These are phyloP conservation scores for Drosophila mayaguana DNA, from an alignment of 2,888 invertebrate genomes.

Conservation along the genomic window DNA sequence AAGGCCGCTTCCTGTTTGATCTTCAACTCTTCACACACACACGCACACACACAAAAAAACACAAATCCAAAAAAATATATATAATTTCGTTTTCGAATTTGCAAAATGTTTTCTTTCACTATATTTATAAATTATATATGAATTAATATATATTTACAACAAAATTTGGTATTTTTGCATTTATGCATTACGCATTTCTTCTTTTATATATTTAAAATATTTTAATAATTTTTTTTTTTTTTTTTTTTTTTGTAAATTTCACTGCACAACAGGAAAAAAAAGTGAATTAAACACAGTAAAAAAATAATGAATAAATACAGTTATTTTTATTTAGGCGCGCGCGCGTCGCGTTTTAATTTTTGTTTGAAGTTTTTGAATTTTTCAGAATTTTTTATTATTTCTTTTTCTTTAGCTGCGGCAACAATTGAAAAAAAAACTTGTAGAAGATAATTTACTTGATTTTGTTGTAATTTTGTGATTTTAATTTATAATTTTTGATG, in stretches of 20 bases:
- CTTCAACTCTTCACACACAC: conserved; percentile 17
- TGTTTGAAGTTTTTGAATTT: neutral
- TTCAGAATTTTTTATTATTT: neutral
- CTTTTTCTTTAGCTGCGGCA: conserved; percentile 42
- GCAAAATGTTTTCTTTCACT: conserved; percentile 27
- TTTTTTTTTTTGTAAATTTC: conserved; percentile 15
- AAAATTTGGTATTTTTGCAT: conserved; percentile 17
- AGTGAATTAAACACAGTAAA: conserved; percentile 41
- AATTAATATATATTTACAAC: conserved; percentile 3
- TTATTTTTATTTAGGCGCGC: conserved; percentile 40
- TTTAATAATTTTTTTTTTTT: neutral
- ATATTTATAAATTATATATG: neutral
- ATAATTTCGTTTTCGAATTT: too few species aligned
- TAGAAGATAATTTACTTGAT: conserved; percentile 7
- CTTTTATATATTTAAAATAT: neutral
- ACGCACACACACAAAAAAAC: conserved; percentile 25
- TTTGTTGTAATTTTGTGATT: conserved; percentile 2
- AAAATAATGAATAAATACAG: conserved; percentile 42
- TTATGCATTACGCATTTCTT: neutral
- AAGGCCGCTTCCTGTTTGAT: conserved; percentile 10
- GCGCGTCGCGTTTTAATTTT: conserved; percentile 51
- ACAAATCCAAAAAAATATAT: conserved; percentile 36
- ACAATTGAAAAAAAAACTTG: conserved; percentile 35
- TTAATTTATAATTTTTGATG: conserved; percentile 28
- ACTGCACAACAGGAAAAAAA: conserved; percentile 47